A percentile compares a stretch with the other conserved stretches of the same genome.
Conservation (phyloP, 2,888 invertebrate species). For the Pterostichus madidus region DNA sequence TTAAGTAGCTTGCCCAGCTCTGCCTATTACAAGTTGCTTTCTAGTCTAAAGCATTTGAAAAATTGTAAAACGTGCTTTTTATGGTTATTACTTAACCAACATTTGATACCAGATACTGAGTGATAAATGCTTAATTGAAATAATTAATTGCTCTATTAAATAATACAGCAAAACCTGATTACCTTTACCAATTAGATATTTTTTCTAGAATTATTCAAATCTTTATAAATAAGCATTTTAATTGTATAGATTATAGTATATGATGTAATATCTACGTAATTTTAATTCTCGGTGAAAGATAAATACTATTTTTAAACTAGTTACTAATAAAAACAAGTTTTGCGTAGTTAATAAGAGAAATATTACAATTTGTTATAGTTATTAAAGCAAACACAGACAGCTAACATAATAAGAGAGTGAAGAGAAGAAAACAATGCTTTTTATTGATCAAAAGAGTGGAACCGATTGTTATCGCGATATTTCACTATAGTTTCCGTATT, state of each 20-base stretch:
- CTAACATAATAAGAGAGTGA: slow-evolving; percentile 21
- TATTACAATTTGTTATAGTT: slow-evolving; percentile 44
- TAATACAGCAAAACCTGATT: slow-evolving; percentile 39
- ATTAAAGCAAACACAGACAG: slow-evolving; percentile 26
- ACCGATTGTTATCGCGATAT: too few relatives aligned
- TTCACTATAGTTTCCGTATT: too few relatives aligned
- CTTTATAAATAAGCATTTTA: slow-evolving; percentile 31
- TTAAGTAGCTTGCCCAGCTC: too few relatives aligned
- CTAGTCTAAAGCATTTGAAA: background rate
- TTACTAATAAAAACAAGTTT: slow-evolving; percentile 45
- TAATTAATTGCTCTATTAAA: slow-evolving; percentile 58
- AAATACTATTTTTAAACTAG: slow-evolving; percentile 29
- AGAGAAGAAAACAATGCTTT: background rate
- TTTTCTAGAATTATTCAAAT: slow-evolving; percentile 45
- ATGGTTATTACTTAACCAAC: slow-evolving; percentile 1
- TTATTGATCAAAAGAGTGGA: too few relatives aligned
- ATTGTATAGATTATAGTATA: slow-evolving; percentile 9
- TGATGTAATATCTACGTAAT: slow-evolving; percentile 36
- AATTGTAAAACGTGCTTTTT: slow-evolving; percentile 21
- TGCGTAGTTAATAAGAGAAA: slow-evolving; percentile 27
- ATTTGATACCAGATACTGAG: too few relatives aligned
- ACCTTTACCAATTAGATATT: slow-evolving; percentile 50
- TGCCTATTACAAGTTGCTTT: too few relatives aligned
- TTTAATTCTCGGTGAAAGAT: slow-evolving; percentile 7
- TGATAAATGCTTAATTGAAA: slow-evolving; percentile 49